Conservation (phyloP, 35 echinoderm and acorn worm genomes). For the Heliocidaris erythrogramma region DNA sequence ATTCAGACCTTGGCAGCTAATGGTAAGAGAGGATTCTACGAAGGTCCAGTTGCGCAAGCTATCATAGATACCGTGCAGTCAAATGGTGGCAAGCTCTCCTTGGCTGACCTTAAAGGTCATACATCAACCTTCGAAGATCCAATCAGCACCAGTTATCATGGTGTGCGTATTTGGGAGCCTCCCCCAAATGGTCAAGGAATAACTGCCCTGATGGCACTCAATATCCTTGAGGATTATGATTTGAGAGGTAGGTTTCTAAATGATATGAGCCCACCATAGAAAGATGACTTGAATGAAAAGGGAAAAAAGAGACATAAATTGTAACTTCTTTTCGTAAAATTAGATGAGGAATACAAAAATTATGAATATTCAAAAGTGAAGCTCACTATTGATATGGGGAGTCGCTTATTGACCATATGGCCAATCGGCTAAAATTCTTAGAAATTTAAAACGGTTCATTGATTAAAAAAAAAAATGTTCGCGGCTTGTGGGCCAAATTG, state of each 20-base stretch:
- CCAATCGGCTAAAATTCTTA: no score
- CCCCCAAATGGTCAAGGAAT: slow-evolving; percentile 91
- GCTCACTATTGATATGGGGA: no score
- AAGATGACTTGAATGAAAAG: no score
- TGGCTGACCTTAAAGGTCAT: slow-evolving; percentile 78
- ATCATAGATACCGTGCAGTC: slow-evolving; percentile 67
- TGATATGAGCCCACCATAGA: neutral
- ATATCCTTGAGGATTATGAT: slow-evolving; percentile 77
- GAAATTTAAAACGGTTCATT: no score
- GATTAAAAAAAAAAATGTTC: no score
- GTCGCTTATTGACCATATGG: no score
- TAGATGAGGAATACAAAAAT: no score
- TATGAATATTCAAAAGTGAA: no score
- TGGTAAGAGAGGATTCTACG: slow-evolving; percentile 86
- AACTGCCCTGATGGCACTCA: slow-evolving; percentile 74
- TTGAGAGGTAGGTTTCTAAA: slow-evolving; percentile 54
- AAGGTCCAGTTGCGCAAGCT: slow-evolving; percentile 80
- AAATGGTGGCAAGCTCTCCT: slow-evolving; percentile 68
- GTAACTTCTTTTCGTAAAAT: no score
- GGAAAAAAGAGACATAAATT: no score
- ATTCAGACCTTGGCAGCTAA: slow-evolving; percentile 64
- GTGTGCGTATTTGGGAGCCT: slow-evolving; percentile 74
- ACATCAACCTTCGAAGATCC: slow-evolving; percentile 70
- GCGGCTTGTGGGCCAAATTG: no score
- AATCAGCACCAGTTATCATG: slow-evolving; percentile 72